Evolutionary conservation across 2,113 vertebrate genomes (phyloP).

Genomic region (Calyptommatus sinebrachiatus): DNA sequence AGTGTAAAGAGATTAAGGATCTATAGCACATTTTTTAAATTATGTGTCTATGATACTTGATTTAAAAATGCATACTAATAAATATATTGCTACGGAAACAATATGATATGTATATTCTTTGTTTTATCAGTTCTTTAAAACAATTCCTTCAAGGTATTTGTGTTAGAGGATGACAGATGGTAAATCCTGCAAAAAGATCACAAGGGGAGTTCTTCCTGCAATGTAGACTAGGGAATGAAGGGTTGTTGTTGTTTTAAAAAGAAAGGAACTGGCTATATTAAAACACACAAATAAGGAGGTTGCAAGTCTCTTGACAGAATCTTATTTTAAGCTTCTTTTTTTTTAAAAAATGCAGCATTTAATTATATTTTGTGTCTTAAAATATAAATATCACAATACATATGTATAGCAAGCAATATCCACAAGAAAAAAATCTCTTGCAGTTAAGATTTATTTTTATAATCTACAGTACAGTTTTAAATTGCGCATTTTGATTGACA

Average conservation of each 20-base stretch:
- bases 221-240: background rate
- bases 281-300: background rate
- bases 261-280: background rate
- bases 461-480: background rate
- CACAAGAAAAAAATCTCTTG: background rate
- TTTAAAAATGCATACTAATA: background rate
- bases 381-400: background rate
- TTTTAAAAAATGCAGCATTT: background rate
- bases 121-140: background rate
- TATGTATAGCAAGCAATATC: background rate
- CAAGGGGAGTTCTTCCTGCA: slow-evolving; percentile 6
- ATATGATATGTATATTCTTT: background rate
- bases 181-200: background rate
- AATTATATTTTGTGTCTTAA: slow-evolving; percentile 2
- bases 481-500: background rate
- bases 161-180: slow-evolving; percentile 7
- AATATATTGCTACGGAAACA: background rate
- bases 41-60: background rate
- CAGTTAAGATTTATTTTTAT: background rate
- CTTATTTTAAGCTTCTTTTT: background rate
- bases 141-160: background rate
- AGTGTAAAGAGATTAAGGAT: background rate
- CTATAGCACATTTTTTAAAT: too few species aligned
- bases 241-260: background rate
- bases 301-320: background rate